Conservation (phyloP, 2,888 invertebrate genomes). For the Netelia virgata region DNA sequence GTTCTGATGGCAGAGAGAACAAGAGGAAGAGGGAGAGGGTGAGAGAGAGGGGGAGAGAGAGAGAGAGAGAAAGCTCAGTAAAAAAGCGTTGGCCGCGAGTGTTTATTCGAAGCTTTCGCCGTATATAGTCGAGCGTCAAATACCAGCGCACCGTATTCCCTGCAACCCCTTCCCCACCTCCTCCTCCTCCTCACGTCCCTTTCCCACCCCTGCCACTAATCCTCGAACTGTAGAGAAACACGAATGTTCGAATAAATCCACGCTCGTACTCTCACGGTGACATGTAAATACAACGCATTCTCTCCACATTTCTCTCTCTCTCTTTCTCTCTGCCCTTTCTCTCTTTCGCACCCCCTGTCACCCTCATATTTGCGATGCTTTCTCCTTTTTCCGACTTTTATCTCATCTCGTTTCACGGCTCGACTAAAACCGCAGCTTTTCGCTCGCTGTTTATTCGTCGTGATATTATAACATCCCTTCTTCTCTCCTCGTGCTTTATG, state of each 20-base stretch:
- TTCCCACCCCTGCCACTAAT: constrained; percentile 32
- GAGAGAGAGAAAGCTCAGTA: constrained; percentile 10
- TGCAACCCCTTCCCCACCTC: not conserved
- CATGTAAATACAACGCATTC: constrained; percentile 50
- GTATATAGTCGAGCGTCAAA: constrained; percentile 29
- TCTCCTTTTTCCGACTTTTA: constrained; percentile 11
- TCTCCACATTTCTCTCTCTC: constrained; percentile 20
- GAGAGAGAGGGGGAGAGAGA: constrained; percentile 25
- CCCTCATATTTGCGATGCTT: constrained; percentile 12
- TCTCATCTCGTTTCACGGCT: not conserved
- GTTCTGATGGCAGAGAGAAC: constrained; percentile 22
- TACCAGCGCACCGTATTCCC: constrained; percentile 20
- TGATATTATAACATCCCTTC: not conserved
- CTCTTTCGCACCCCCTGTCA: not conserved
- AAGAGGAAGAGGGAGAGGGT: constrained; percentile 6
- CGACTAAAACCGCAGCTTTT: not conserved
- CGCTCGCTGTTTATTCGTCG: not conserved
- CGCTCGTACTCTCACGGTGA: constrained; percentile 38
- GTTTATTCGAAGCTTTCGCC: constrained; percentile 63
- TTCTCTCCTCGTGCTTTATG: not conserved
- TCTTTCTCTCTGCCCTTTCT: not conserved
- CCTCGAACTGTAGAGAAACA: constrained; percentile 52
- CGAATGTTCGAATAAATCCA: constrained; percentile 48
- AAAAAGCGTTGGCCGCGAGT: constrained; percentile 51
- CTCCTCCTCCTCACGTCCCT: not conserved